These are phyloP conservation scores for Catostomus latipinnis DNA, from an alignment of 2,797 vertebrate species.

Conservation along the genomic window DNA sequence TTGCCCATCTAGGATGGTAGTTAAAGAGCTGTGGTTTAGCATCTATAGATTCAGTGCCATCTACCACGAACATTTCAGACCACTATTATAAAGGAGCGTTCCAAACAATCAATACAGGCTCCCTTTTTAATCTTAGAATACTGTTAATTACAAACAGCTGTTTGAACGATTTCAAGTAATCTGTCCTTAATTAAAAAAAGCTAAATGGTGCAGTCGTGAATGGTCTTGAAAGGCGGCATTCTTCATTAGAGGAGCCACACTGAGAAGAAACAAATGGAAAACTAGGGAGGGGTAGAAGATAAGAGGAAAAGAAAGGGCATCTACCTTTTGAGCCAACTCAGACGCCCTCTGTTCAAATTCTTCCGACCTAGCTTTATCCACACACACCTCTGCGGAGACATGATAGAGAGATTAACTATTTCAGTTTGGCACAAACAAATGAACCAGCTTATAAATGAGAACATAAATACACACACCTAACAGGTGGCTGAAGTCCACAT, in stretches of 20 bases:
- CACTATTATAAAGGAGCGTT: conserved; percentile 50
- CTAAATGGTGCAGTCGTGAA: conserved; percentile 59
- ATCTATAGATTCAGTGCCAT: conserved; percentile 31
- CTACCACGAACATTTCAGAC: conserved; percentile 32
- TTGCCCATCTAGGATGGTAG: background rate
- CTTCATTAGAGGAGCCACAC: conserved; percentile 55
- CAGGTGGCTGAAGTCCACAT: conserved; percentile 92
- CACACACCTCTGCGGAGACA: conserved; percentile 85
- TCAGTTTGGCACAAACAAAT: background rate
- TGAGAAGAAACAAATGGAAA: conserved; percentile 13
- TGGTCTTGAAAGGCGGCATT: conserved; percentile 53
- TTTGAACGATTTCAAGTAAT: conserved; percentile 62
- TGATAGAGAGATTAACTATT: background rate
- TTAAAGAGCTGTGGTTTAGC: conserved; percentile 23
- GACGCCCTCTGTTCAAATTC: conserved; percentile 88
- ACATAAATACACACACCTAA: conserved; percentile 76
- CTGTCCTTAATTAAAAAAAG: conserved; percentile 61
- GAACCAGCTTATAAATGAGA: background rate
- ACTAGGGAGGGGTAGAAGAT: conserved; percentile 5
- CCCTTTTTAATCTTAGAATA: conserved; percentile 63
- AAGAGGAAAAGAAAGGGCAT: conserved; percentile 56
- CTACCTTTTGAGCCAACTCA: conserved; percentile 88
- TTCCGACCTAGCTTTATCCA: conserved; percentile 88
- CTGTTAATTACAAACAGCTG: conserved; percentile 65
- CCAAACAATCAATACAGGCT: conserved; percentile 58